Evolutionary conservation across 53 echinoderm and acorn worm species (phyloP).

Genomic region (Holothuria scabra): DNA sequence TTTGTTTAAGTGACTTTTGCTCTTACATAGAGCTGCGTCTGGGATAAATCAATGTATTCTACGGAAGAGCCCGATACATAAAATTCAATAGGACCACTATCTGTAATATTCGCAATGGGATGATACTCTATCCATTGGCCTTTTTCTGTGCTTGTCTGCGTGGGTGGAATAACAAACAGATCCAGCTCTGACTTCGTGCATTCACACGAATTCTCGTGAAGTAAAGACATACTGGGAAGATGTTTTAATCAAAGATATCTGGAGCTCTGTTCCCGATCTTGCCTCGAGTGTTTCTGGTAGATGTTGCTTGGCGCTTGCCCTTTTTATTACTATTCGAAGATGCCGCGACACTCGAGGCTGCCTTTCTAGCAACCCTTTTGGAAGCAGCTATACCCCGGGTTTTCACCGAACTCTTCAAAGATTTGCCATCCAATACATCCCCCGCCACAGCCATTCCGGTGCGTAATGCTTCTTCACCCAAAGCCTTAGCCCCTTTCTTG

Average conservation of each 20-base stretch:
- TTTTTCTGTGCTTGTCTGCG: conserved; percentile 53
- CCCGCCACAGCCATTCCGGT: conserved; percentile 34
- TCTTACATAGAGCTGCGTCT: conserved; percentile 59
- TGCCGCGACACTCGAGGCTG: background rate
- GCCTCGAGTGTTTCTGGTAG: background rate
- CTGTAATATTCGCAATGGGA: too few relatives aligned
- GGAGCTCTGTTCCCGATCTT: background rate
- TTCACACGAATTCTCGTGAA: conserved; percentile 76
- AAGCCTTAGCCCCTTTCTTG: conserved; percentile 48
- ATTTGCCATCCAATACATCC: conserved; percentile 25
- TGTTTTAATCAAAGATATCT: conserved; percentile 29
- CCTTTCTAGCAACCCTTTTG: conserved; percentile 12
- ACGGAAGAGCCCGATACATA: conserved; percentile 52
- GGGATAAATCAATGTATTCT: conserved; percentile 65
- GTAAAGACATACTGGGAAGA: conserved; percentile 60
- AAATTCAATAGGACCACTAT: too few relatives aligned
- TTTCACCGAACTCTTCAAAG: background rate
- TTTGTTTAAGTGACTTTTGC: conserved; percentile 51
- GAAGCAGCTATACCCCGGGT: background rate
- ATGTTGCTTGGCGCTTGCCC: background rate
- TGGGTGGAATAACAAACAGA: conserved; percentile 60
- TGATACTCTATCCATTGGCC: conserved; percentile 63
- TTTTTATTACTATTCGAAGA: background rate
- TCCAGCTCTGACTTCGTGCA: conserved; percentile 62
- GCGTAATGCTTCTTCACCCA: conserved; percentile 61